Evolutionary conservation across 2,113 vertebrate species (phyloP).

Genomic region (Hippoglossus stenolepis): DNA sequence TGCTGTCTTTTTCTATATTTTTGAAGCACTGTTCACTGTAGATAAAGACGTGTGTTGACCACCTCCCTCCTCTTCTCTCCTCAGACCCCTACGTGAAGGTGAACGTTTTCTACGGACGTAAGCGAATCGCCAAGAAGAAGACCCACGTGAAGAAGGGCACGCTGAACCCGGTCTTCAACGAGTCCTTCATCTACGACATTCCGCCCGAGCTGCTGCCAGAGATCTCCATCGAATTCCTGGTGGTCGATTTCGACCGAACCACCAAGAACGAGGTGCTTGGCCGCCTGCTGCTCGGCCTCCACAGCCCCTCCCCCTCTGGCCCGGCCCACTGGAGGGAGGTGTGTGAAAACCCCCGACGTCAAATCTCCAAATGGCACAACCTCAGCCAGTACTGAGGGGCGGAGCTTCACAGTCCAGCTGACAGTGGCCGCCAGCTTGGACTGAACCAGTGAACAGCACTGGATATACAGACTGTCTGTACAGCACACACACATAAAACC

Average conservation of each 20-base stretch:
- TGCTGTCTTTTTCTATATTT: too few species aligned
- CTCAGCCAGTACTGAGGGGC: constrained; percentile 84
- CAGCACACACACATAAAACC: constrained; percentile 18
- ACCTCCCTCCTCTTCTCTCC: background rate
- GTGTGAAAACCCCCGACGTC: constrained; percentile 89
- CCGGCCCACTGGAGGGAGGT: constrained; percentile 92
- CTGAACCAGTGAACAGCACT: constrained; percentile 34
- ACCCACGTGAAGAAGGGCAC: constrained; percentile 99
- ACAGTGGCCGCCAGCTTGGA: background rate
- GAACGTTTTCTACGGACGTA: constrained; percentile 95
- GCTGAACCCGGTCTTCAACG: constrained; percentile 95
- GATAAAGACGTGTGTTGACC: too few species aligned
- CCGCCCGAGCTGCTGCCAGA: constrained; percentile 91
- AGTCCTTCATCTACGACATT: constrained; percentile 98
- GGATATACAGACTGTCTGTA: constrained; percentile 47
- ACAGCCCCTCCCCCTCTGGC: constrained; percentile 85
- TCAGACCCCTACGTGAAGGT: constrained; percentile 98
- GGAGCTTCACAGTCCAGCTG: constrained; percentile 19
- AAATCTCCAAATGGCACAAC: constrained; percentile 95
- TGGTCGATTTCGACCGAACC: constrained; percentile 96
- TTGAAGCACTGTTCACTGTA: too few species aligned
- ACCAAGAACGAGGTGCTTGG: constrained; percentile 96
- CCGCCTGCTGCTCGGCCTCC: constrained; percentile 89
- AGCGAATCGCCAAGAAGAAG: constrained; percentile 98
- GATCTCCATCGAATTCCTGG: constrained; percentile 94